Evolutionary conservation across 2,113 vertebrate genomes (phyloP).

Genomic region (Ptilorrhoa leucosticta): DNA sequence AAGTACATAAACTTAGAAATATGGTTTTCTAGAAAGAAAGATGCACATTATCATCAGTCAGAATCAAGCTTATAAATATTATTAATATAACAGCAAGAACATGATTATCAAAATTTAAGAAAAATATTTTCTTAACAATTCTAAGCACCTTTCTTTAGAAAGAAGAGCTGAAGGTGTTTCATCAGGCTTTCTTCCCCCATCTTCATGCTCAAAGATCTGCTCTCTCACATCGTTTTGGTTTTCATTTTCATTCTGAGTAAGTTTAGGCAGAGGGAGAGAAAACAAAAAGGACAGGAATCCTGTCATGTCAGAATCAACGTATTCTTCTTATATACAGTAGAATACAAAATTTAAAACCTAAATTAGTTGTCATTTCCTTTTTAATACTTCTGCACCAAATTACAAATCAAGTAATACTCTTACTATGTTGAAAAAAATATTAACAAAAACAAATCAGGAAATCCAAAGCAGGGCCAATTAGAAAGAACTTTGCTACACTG

Average conservation of each 20-base stretch:
- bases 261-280: conserved; percentile 79
- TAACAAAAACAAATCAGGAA: background rate
- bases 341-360: background rate
- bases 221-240: conserved; percentile 34
- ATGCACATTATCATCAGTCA: background rate
- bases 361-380: background rate
- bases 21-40: background rate
- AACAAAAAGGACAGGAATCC: conserved; percentile 87
- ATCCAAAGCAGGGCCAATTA: conserved; percentile 1
- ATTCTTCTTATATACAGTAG: background rate
- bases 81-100: background rate
- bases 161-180: conserved; percentile 61
- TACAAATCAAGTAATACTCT: conserved; percentile 4
- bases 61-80: background rate
- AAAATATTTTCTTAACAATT: background rate
- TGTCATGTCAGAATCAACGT: conserved; percentile 75
- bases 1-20: background rate
- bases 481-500: conserved; percentile 25
- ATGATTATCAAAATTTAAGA: background rate
- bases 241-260: conserved; percentile 70
- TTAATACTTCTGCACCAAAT: conserved; percentile 21
- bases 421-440: background rate
- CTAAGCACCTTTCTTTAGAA: conserved; percentile 82
- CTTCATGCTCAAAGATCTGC: conserved; percentile 32
- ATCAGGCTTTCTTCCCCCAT: conserved; percentile 54